Percentiles rank a stretch among this genome's conserved stretches.
Evolutionary conservation across 2,113 vertebrate genomes (phyloP).

Genomic region (Gopherus evgoodei): DNA sequence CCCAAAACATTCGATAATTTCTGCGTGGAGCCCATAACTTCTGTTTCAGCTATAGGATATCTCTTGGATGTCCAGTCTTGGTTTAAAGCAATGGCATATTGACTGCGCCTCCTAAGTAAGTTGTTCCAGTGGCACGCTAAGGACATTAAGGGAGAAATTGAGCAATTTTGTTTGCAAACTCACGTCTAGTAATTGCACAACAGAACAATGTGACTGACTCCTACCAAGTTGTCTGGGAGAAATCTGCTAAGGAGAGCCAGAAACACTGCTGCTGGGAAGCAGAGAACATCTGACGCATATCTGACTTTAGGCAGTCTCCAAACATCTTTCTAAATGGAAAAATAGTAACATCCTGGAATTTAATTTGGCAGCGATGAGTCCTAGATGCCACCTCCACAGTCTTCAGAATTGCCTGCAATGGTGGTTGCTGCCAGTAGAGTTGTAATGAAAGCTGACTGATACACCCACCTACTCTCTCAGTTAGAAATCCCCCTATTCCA

Average conservation of each 20-base stretch:
- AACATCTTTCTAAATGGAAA: slow-evolving; percentile 9
- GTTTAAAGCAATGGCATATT: background rate
- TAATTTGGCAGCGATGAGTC: slow-evolving; percentile 1
- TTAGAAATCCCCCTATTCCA: background rate
- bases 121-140: accelerated
- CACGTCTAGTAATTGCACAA: background rate
- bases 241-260: background rate
- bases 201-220: background rate
- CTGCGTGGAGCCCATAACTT: background rate
- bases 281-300: background rate
- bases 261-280: background rate
- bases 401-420: background rate
- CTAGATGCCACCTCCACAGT: background rate
- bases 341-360: slow-evolving; percentile 37
- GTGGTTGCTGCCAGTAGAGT: background rate
- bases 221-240: background rate
- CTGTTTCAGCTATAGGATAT: background rate
- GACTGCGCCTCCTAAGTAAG: background rate
- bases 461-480: background rate
- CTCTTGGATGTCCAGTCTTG: background rate
- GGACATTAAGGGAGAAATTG: background rate
- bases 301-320: background rate
- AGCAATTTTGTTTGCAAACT: background rate
- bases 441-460: background rate
- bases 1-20: background rate